These are phyloP conservation scores for Nannospalax galili DNA, from an alignment of 2,113 vertebrate genomes.

Conservation along the genomic window DNA sequence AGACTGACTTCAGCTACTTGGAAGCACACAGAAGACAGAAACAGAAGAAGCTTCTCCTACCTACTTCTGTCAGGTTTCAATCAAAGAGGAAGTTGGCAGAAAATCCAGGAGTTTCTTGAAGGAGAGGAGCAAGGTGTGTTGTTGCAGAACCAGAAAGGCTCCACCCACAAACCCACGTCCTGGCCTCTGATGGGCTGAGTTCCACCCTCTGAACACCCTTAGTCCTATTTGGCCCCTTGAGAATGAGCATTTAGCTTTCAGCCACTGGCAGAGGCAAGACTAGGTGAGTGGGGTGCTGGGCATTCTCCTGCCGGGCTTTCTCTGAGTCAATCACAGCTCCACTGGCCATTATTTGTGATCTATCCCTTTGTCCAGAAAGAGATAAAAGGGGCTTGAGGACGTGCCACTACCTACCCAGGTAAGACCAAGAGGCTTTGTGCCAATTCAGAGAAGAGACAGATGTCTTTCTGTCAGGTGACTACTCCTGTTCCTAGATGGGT, in stretches of 20 bases:
- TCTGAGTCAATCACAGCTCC: background rate
- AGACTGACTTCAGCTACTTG: background rate
- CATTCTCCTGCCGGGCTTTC: background rate
- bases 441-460: background rate
- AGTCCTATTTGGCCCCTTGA: background rate
- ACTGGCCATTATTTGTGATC: background rate
- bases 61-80: background rate
- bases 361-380: background rate
- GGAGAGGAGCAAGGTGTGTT: conserved; percentile 58
- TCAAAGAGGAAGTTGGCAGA: conserved; percentile 52
- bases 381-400: conserved; percentile 10
- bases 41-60: background rate
- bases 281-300: background rate
- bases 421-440: conserved; percentile 5
- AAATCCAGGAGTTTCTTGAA: conserved; percentile 11
- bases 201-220: conserved; percentile 65
- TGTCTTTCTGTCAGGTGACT: background rate
- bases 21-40: background rate
- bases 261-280: background rate
- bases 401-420: conserved; percentile 23
- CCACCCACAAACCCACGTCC: conserved; percentile 54
- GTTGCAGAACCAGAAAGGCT: conserved; percentile 11
- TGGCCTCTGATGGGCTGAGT: conserved; percentile 46
- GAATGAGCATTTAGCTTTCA: background rate
- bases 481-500: background rate